Evolutionary conservation across 2,113 vertebrate genomes (phyloP).

Genomic region (Corythornis cristatus): DNA sequence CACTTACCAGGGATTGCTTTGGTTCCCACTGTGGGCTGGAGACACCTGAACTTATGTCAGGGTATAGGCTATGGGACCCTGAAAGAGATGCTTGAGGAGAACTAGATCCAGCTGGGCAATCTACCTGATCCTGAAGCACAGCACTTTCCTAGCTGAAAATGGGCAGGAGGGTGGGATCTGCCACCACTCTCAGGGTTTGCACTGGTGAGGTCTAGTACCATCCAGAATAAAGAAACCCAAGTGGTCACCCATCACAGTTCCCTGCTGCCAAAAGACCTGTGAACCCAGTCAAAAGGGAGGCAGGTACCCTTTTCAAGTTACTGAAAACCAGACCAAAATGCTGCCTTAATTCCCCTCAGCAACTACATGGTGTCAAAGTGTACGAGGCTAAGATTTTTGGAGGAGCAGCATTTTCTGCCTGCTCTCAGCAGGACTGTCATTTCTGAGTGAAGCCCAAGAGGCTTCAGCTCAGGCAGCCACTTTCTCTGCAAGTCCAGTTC

Average conservation of each 20-base stretch:
- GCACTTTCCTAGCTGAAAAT: background rate
- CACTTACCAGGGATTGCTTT: background rate
- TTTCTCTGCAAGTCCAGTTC: conserved; percentile 17
- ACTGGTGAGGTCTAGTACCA: background rate
- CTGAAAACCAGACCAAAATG: background rate
- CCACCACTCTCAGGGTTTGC: background rate
- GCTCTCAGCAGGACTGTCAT: background rate
- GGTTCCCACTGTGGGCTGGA: background rate
- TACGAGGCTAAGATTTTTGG: rapidly evolving
- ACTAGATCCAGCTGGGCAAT: background rate
- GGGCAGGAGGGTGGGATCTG: background rate
- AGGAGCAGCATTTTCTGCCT: background rate
- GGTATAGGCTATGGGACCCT: background rate
- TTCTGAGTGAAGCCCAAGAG: background rate
- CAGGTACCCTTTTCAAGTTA: background rate
- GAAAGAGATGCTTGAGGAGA: background rate
- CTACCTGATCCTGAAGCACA: background rate
- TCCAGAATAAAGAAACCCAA: background rate
- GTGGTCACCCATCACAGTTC: background rate
- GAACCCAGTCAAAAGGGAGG: background rate
- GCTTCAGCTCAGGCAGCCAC: background rate
- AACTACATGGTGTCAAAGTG: rapidly evolving
- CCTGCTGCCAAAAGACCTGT: background rate
- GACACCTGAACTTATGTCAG: background rate
- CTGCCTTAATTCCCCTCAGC: background rate